Evolutionary conservation across 2,113 vertebrate species (phyloP), one percentile per base, ranked within the genome.

Genomic region (Eleginops maclovinus): DNA sequence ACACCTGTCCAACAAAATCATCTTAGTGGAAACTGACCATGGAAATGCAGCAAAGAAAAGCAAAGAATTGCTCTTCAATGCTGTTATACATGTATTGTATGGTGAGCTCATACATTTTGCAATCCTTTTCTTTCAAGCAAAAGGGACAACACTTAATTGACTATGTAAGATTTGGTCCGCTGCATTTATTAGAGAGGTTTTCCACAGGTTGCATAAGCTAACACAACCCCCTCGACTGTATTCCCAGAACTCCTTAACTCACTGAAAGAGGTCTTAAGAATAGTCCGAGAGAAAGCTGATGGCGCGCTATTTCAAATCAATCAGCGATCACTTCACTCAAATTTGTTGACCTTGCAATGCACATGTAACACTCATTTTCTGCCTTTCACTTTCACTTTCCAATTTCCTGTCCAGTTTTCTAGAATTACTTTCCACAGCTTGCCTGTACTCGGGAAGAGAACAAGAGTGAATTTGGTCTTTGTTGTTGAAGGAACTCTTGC

Each of bases 361-460:
- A 36, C 13, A 47, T 62, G 67, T n/a, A 43, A 41, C 43, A 55
- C 43, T 78, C 72, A 43, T 89, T 83, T 89, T 72, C 76, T 69
- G 24, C 72, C 51, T 71, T 83, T 85, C 73, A 66, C 77, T 79
- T 80, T 75, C 36, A 28, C 79, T 85, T 85, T 75, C 44, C 69
- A 55, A 70, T 60, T 84, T 78, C 66, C 54, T 31, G 59, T 84
- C 77, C 59, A 72, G 43, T 80, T 73, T 28, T 58, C 58, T 43
- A 66, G 60, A 65, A 73, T 77, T 56, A 51, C 60, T 61, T 62
- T 72, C 28, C 54, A 69, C 65, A 21, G 22, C 12, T 46, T 77
- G 12, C 11, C 59, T 69, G 69, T n/a, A 31, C 26, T 4, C 16
- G 21, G 41, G 72, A 50, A 31, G 53, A 69, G 53, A 3, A 8